Evolutionary conservation across 2,113 vertebrate species (phyloP), one percentile per base, ranked within the genome.

Genomic region (Glaucidium brasilianum): DNA sequence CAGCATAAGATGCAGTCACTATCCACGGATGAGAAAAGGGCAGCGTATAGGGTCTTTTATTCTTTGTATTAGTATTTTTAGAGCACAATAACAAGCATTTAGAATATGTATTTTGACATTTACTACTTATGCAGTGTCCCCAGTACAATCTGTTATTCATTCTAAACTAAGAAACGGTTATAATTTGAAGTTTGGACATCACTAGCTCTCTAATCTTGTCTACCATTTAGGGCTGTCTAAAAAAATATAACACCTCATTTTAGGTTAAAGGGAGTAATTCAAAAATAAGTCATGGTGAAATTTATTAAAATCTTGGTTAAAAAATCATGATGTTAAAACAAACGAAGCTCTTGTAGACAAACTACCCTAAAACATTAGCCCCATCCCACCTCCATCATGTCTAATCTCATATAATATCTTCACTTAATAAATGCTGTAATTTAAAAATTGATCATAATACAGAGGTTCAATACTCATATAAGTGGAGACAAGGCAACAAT

Each of bases 151-250:
- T 71, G 26, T 71, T 85, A 62, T 39, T 71, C 5, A 45, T 62
- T 69, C 37, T 66, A 71, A 91, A 88, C 35, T 39, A 77, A 77
- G 73, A 76, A 64, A 84, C 15, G 19, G 19, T 34, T 91, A n/a
- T n/a, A 77, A 87, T 32, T 81, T 89, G 55, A 94, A 91, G 63
- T 49, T 85, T 41, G 20, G 45, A 18, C 35, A 88, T 52, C 34
- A 30, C 49, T 69, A 68, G 9, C 35, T 49, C 18, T 60, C 30
- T 34, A 27, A 69, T 49, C 75, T 68, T 59, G 68, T 30, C 55
- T 74, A 50, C 23, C 10, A 62, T 15, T 86, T 34, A 84, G 37
- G n/a, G 26, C 15, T 74, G 21, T 55, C 78, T 67, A 25, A 67
- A 81, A 63, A 55, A 43, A 47, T 8, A 5, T 3, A 72, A 10